phyloP scores from a whole-genome alignment of 2,113 vertebrate species.

The Eudyptes chrysolophus region DNA sequence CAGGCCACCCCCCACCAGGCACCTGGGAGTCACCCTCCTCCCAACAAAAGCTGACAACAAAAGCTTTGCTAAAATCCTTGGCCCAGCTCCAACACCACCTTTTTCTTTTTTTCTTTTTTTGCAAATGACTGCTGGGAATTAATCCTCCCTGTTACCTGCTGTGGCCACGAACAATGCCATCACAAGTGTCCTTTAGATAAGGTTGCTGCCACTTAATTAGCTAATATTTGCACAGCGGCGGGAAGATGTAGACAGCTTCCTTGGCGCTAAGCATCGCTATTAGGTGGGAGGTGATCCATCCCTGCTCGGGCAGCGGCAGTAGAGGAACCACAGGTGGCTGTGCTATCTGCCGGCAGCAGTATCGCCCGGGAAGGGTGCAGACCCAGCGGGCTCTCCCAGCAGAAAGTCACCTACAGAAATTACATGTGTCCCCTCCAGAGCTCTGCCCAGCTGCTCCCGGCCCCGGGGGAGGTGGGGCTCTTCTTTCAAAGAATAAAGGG shows the following conservation, averaged over 20 bases:
- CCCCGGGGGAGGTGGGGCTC: neutral
- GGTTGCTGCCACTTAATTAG: neutral
- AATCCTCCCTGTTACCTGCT: neutral
- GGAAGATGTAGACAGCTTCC: neutral
- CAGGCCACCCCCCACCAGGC: neutral
- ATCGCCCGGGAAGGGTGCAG: neutral
- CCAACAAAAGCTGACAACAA: neutral
- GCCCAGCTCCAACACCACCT: neutral
- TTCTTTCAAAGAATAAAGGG: neutral
- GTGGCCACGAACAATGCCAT: neutral
- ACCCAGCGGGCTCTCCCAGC: neutral
- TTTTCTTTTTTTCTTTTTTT: neutral
- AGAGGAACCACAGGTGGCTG: neutral
- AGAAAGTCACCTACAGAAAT: neutral
- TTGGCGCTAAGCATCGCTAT: fast-evolving
- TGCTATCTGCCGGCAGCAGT: fast-evolving
- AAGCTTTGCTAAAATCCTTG: neutral
- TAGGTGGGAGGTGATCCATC: neutral
- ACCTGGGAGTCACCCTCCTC: neutral
- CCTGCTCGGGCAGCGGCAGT: neutral
- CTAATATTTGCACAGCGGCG: neutral
- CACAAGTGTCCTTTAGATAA: neutral
- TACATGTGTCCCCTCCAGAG: neutral
- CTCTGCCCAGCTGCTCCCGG: neutral
- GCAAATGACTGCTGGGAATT: neutral